Conservation (phyloP, 2,888 invertebrate species). For the Aphelenchoides bicaudatus region DNA sequence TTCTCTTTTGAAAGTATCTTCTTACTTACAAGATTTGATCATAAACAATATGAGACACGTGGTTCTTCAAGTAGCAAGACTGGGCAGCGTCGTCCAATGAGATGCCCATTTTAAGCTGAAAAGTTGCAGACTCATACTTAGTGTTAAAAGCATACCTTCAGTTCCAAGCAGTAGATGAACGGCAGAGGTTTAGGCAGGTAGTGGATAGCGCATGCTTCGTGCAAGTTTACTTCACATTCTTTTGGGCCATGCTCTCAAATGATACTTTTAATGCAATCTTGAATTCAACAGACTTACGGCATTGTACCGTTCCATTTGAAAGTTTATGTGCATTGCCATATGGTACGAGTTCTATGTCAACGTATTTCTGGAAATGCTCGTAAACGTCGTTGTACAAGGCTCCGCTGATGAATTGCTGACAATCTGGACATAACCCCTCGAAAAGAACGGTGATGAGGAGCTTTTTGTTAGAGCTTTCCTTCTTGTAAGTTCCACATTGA, state of each 20-base stretch:
- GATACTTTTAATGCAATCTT: conserved; percentile 40
- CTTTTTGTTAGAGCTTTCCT: conserved; percentile 20
- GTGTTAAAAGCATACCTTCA: conserved; percentile 32
- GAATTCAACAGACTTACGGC: conserved; percentile 23
- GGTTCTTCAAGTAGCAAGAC: conserved; percentile 39
- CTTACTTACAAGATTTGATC: conserved; percentile 23
- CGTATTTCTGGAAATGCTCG: conserved; percentile 40
- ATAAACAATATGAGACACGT: conserved; percentile 29
- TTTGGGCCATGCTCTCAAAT: conserved; percentile 52
- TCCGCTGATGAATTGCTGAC: conserved; percentile 45
- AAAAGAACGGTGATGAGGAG: conserved; percentile 22
- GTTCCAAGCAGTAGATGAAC: conserved; percentile 44
- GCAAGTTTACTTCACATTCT: conserved; percentile 52
- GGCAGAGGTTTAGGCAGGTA: conserved; percentile 39
- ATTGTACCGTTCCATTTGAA: conserved; percentile 7
- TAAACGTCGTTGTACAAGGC: conserved; percentile 42
- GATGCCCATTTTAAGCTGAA: conserved; percentile 26
- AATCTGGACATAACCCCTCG: conserved; percentile 31
- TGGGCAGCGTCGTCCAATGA: conserved; percentile 40
- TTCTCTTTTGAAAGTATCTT: not conserved
- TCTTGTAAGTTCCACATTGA: conserved; percentile 11
- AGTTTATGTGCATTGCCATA: conserved; percentile 54
- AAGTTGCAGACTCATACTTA: no score
- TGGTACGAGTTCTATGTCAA: conserved; percentile 56
- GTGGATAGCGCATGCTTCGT: conserved; percentile 44